phyloP scores from a whole-genome alignment of 2,888 invertebrate genomes.

The Micoletzkya japonica region DNA sequence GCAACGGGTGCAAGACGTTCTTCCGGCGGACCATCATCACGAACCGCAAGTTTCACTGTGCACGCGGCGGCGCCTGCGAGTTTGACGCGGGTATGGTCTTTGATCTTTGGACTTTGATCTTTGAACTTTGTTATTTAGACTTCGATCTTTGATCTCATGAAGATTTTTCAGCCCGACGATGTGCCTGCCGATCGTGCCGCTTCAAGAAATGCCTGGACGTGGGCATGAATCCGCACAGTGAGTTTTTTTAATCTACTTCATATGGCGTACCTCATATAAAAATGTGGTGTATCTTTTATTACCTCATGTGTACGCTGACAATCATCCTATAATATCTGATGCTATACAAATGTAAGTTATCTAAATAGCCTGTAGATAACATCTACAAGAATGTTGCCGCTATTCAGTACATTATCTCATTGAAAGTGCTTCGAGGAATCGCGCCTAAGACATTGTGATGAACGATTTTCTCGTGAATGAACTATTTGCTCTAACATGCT shows the following conservation, averaged over 20 bases:
- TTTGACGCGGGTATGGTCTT: constrained; percentile 43
- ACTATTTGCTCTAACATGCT: no score
- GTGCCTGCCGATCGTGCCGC: constrained; percentile 27
- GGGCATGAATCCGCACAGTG: constrained; percentile 27
- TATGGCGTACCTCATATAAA: background rate
- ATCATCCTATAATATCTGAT: no score
- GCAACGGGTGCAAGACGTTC: constrained; percentile 54
- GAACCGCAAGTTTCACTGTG: constrained; percentile 40
- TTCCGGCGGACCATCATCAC: constrained; percentile 49
- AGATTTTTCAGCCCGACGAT: constrained; percentile 22
- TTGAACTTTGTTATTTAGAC: background rate
- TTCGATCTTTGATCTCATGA: background rate
- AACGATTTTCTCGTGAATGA: no score
- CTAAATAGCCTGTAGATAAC: no score
- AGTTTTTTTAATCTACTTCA: background rate
- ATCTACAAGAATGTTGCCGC: background rate
- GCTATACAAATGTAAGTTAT: no score
- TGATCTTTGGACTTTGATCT: background rate
- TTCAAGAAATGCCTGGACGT: constrained; percentile 26
- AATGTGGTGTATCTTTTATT: no score
- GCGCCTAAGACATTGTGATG: no score
- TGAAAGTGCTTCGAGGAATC: no score
- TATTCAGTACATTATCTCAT: constrained; percentile 8
- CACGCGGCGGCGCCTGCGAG: constrained; percentile 44
- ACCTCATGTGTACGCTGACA: no score